These are phyloP conservation scores for Scaptomyza graminum DNA, from an alignment of 1,140 invertebrate genomes.

Conservation along the genomic window DNA sequence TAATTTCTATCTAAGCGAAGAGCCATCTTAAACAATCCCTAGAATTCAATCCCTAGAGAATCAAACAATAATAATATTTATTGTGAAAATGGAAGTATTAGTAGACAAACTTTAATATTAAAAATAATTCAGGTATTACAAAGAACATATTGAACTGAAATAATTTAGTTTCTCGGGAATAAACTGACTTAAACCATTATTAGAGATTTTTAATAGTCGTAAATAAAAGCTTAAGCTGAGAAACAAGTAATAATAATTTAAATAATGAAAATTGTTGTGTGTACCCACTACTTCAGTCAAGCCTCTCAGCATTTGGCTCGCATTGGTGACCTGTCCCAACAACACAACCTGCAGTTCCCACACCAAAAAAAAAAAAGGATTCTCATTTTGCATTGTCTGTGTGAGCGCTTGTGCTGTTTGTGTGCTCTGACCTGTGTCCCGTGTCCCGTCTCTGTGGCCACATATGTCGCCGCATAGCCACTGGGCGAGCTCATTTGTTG, in stretches of 20 bases:
- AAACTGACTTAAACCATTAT: no score
- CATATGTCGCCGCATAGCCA: slow-evolving; percentile 76
- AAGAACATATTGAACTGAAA: no score
- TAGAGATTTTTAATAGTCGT: no score
- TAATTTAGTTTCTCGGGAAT: no score
- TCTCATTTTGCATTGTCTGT: slow-evolving; percentile 12
- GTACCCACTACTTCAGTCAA: not conserved
- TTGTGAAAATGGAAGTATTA: no score
- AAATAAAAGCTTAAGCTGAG: not conserved
- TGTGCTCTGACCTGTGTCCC: slow-evolving; percentile 2
- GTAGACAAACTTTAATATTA: no score
- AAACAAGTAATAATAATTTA: not conserved
- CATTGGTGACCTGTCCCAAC: slow-evolving; percentile 1
- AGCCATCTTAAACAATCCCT: no score
- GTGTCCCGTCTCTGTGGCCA: slow-evolving; percentile 67
- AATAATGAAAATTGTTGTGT: not conserved
- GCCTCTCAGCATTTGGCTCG: not conserved
- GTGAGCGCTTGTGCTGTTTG: not conserved
- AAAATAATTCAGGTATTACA: no score
- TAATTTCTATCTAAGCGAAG: no score
- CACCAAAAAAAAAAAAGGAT: not conserved
- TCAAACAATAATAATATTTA: no score
- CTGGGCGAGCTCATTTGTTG: slow-evolving; percentile 65
- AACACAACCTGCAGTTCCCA: not conserved
- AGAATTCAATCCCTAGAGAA: no score